Base-by-base conservation (phyloP, 2,888 invertebrate genomes). In the Caenorhabditis sinica region DNA sequence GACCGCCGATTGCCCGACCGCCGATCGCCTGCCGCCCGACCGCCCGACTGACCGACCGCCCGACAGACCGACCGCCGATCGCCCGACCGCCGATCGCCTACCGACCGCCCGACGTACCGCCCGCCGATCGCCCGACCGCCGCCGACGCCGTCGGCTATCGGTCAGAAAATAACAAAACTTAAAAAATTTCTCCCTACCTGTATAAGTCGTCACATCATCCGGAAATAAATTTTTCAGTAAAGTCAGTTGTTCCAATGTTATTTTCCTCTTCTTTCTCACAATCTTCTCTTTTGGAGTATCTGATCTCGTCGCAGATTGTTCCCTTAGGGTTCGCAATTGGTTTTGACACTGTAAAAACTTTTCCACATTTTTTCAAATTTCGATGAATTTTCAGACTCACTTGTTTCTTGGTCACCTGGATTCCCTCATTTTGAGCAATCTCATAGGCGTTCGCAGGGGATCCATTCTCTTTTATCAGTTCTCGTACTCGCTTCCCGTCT, bases 151-250 rank as follows among this genome's bases (percentile, higher is more conserved):
- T n/a, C n/a, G n/a, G n/a, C n/a, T n/a, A n/a, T n/a, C n/a, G n/a
- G n/a, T n/a, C n/a, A n/a, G n/a, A n/a, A n/a, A n/a, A n/a, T n/a
- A n/a, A 23, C 53, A 56, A 23, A n/a, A 6, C 33, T 36, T 9
- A 36, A 36, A 36, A 6, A 6, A 36, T 36, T 36, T 36, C 33
- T 36, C 33, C 49, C 9, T 36, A 69, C 69, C 69, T 56, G 40
- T 69, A 56, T 40, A 69, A 25, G 56, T 17, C 2, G 69, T 53
- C 11, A 69, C 69, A 23, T 69, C 69, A 56, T 69, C 53, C 43
- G 69, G 69, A 15, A 69, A 69, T 23, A 69, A 0, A 5, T 4
- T 30, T 40, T 69, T 69, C 23, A 69, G 28, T 4, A 69, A 17
- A 5, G 36, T 33, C 51, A 69, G 23, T 11, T 69, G 69, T 11